Percentiles rank a stretch among this genome's conserved stretches.
Conservation (phyloP, 2,888 invertebrate genomes). For the Drosophila dives region DNA sequence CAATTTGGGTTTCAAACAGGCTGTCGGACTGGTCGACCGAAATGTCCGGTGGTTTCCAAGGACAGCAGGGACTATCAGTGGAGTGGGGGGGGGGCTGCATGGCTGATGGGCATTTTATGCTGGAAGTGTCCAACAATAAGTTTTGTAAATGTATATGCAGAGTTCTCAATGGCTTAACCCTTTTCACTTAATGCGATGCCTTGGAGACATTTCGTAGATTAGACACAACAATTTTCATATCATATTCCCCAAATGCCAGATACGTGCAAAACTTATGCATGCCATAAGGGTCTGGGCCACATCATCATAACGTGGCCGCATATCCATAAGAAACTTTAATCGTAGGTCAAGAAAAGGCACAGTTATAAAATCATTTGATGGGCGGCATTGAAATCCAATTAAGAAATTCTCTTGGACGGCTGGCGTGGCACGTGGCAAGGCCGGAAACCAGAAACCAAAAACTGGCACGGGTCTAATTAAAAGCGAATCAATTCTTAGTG, state of each 20-base stretch:
- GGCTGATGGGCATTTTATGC: constrained; percentile 16
- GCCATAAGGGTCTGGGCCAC: constrained; percentile 13
- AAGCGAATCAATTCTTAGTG: constrained; percentile 26
- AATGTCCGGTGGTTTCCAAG: constrained; percentile 19
- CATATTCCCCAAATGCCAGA: constrained; percentile 48
- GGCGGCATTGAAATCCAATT: constrained; percentile 31
- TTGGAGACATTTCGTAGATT: constrained; percentile 37
- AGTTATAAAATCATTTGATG: constrained; percentile 17
- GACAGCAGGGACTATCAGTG: constrained; percentile 22
- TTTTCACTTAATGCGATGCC: constrained; percentile 55
- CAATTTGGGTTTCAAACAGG: constrained; percentile 26
- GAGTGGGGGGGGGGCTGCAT: background rate
- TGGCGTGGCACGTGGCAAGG: constrained; percentile 19
- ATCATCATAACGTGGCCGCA: constrained; percentile 17
- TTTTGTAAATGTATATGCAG: constrained; percentile 21
- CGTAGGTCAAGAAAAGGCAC: constrained; percentile 41
- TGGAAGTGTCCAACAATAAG: constrained; percentile 46
- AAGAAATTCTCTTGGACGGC: background rate
- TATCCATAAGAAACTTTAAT: constrained; percentile 28
- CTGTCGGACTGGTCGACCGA: background rate
- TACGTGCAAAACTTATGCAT: constrained; percentile 35
- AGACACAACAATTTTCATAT: constrained; percentile 54
- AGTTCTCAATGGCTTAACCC: constrained; percentile 48
- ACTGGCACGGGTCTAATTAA: constrained; percentile 21
- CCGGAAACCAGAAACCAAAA: background rate